Evolutionary conservation across 2,797 vertebrate species (phyloP), one percentile per base, ranked within the genome.

Genomic region (Rhinophrynus dorsalis): DNA sequence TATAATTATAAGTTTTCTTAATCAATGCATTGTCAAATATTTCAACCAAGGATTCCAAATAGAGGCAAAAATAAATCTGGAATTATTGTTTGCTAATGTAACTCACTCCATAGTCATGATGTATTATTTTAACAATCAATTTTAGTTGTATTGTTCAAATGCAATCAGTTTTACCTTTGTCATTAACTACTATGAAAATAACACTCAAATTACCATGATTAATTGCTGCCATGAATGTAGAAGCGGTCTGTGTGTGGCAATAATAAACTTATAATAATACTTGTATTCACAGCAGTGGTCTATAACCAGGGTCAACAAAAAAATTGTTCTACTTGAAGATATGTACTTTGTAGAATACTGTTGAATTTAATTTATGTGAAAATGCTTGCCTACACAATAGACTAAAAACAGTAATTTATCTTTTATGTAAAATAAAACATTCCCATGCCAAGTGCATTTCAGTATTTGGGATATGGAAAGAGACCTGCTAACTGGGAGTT

Each of bases 361-460:
- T 12, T 35, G n/a, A 35, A 35, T 35, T 35, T 35, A 35, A 35
- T 35, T 9, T 35, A 35, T 35, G 32, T 35, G 13, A 35, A 35
- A 35, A 4, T 4, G 32, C 13, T 35, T 10, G 2, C 9, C 9
- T 35, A 35, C 9, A 6, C 32, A 50, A 29, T 26, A 59, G 30
- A 42, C 18, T 44, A 21, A 59, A 47, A 54, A 54, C 48, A 45
- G 27, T 63, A 47, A 63, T 71, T 71, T 71, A 56, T 64, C 54
- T 55, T n/a, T 5, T 6, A 63, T 35, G 9, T 3, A 35, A 35
- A 35, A 35, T 10, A 35, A 35, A 35, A 10, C 32, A 9, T 6
- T 4, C 4, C 32, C 9, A 35, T n/a, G n/a, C n/a, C n/a, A n/a
- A n/a, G n/a, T n/a, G n/a, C n/a, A n/a, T n/a, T n/a, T n/a, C n/a